phyloP scores from a whole-genome alignment of 1,140 invertebrate genomes.

The Heliconius hermathena region DNA sequence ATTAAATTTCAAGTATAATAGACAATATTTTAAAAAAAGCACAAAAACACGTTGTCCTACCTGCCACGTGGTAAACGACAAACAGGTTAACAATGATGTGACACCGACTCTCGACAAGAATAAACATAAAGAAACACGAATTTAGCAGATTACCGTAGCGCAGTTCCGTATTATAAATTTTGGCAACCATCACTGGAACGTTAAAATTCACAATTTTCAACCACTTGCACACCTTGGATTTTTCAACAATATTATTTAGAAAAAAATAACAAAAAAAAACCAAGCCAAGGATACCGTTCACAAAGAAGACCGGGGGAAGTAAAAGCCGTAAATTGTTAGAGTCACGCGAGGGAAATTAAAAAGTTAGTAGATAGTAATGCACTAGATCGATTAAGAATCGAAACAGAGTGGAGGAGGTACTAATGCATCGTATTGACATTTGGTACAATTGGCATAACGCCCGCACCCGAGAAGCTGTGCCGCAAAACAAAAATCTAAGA shows the following conservation, averaged over 20 bases:
- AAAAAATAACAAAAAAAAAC: conserved; percentile 17
- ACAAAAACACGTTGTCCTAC: conserved; percentile 21
- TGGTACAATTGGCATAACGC: conserved; percentile 67
- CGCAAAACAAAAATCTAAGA: conserved; percentile 55
- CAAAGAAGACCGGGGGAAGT: not conserved
- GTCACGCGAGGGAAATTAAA: not conserved
- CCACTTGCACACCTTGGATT: conserved; percentile 31
- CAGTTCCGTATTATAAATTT: conserved; percentile 47
- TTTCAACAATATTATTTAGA: conserved; percentile 28
- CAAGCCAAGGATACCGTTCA: conserved; percentile 27
- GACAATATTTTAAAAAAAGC: not conserved
- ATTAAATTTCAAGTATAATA: not conserved
- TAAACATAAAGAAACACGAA: conserved; percentile 37
- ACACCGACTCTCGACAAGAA: conserved; percentile 31
- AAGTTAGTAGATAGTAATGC: conserved; percentile 17
- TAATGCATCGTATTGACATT: conserved; percentile 79
- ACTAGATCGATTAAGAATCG: conserved; percentile 43
- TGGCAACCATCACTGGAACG: conserved; percentile 59
- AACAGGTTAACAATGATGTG: conserved; percentile 44
- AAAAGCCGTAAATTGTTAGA: not conserved
- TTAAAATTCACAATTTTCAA: conserved; percentile 37
- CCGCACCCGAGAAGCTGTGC: conserved; percentile 58
- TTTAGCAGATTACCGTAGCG: conserved; percentile 40
- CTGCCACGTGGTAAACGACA: conserved; percentile 40
- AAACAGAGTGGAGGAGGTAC: conserved; percentile 57